phyloP scores from a whole-genome alignment of 2,888 invertebrate genomes.

The Hirtodrosophila confusa region DNA sequence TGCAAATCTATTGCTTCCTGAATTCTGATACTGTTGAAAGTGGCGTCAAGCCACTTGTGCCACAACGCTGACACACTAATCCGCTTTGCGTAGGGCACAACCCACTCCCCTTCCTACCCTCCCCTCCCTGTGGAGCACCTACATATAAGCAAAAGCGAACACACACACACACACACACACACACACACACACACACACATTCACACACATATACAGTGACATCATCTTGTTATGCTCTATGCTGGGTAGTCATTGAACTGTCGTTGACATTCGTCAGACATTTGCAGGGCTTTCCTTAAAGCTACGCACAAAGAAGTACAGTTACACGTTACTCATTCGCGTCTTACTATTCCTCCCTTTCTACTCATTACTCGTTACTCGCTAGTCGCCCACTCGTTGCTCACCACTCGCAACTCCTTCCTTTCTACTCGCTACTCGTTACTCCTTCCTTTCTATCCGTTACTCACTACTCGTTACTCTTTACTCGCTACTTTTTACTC shows the following conservation, averaged over 20 bases:
- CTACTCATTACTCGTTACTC: neutral
- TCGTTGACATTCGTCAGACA: conserved; percentile 52
- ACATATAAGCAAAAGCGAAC: neutral
- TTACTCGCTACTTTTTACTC: neutral
- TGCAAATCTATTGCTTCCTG: conserved; percentile 77
- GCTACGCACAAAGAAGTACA: neutral
- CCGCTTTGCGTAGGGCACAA: conserved; percentile 59
- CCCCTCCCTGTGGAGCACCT: neutral
- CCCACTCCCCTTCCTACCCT: neutral
- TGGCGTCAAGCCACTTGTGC: conserved; percentile 39
- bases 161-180: neutral
- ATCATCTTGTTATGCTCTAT: conserved; percentile 32
- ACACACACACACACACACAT: neutral
- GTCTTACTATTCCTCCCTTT: too few species aligned
- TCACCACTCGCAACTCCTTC: neutral
- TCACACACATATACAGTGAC: conserved; percentile 14
- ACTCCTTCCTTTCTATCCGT: neutral
- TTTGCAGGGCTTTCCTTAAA: conserved; percentile 44
- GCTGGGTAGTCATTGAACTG: conserved; percentile 52
- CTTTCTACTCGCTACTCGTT: neutral
- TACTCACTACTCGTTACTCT: neutral
- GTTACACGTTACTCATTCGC: neutral
- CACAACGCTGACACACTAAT: conserved; percentile 65
- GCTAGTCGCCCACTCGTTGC: too few species aligned
- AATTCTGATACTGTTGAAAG: conserved; percentile 68